Percentiles rank a stretch among this genome's conserved stretches.
phyloP scores from a whole-genome alignment of 1,140 invertebrate species.

The Drosophila littoralis region DNA sequence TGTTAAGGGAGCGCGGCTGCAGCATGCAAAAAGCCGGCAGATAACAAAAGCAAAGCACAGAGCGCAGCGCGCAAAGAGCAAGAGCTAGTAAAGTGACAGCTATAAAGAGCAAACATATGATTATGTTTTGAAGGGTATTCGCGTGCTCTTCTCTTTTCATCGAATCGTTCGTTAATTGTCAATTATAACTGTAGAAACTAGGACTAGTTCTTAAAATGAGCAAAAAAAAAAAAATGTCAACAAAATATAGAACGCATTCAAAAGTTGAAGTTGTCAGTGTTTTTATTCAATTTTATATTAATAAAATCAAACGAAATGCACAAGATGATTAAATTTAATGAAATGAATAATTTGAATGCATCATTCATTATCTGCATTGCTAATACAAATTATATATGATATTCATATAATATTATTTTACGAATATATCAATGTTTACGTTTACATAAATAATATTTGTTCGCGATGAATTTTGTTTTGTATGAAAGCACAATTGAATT shows the following conservation, averaged over 20 bases:
- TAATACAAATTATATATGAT: not conserved
- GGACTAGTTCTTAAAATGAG: too few relatives aligned
- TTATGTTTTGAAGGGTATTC: conserved; percentile 26
- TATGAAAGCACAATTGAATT: not conserved
- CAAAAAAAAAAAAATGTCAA: not conserved
- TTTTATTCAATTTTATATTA: conserved; percentile 2
- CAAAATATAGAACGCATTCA: not conserved
- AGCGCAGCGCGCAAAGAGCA: conserved; percentile 25
- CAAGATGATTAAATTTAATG: not conserved
- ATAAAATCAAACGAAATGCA: conserved; percentile 11
- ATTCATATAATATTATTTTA: conserved; percentile 5
- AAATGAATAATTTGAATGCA: not conserved
- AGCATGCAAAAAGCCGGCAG: conserved; percentile 65
- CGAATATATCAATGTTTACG: too few relatives aligned
- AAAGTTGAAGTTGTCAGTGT: not conserved
- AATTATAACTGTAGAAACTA: not conserved
- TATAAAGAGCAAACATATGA: conserved; percentile 60
- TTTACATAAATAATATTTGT: not conserved
- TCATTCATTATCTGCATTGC: not conserved
- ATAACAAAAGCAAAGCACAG: conserved; percentile 32
- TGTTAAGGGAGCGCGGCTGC: conserved; percentile 19
- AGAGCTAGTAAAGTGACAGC: conserved; percentile 28
- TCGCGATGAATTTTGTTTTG: not conserved
- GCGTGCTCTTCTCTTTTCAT: not conserved
- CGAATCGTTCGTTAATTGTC: too few relatives aligned